phyloP scores from a whole-genome alignment of 2,888 invertebrate species.

The Cephus rjabovi region DNA sequence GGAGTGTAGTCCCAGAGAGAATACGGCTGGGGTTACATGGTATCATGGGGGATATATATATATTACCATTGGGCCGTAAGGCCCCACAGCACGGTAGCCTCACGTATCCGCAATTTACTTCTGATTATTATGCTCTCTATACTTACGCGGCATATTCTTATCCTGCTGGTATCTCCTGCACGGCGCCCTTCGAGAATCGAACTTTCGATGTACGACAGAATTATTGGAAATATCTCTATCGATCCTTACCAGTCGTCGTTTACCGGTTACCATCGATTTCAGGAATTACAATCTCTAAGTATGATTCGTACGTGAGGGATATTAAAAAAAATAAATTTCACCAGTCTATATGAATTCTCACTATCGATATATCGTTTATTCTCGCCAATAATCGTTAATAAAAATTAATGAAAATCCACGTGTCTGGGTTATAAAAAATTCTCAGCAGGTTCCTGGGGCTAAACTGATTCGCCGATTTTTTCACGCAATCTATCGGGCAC shows the following conservation, averaged over 20 bases:
- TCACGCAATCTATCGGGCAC: background rate
- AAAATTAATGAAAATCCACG: background rate
- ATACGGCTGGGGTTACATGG: constrained; percentile 10
- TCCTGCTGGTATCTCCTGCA: background rate
- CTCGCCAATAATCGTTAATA: background rate
- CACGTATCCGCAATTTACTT: constrained; percentile 66
- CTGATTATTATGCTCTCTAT: constrained; percentile 64
- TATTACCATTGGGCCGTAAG: constrained; percentile 5
- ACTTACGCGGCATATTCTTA: constrained; percentile 49
- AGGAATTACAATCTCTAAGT: background rate
- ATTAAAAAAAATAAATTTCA: background rate
- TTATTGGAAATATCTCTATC: background rate
- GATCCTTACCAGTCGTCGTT: background rate
- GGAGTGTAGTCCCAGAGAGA: constrained; percentile 25
- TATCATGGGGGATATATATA: background rate
- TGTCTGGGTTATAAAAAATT: background rate
- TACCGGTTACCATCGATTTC: background rate
- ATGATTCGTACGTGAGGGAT: background rate
- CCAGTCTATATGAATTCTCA: no score
- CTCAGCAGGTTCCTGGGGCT: background rate
- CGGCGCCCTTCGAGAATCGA: background rate
- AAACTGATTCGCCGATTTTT: background rate
- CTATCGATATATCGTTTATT: background rate
- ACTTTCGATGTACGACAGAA: background rate
- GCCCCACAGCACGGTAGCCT: constrained; percentile 62